Evolutionary conservation across 2,888 invertebrate genomes (phyloP).

Genomic region (Drosophila mimetica): DNA sequence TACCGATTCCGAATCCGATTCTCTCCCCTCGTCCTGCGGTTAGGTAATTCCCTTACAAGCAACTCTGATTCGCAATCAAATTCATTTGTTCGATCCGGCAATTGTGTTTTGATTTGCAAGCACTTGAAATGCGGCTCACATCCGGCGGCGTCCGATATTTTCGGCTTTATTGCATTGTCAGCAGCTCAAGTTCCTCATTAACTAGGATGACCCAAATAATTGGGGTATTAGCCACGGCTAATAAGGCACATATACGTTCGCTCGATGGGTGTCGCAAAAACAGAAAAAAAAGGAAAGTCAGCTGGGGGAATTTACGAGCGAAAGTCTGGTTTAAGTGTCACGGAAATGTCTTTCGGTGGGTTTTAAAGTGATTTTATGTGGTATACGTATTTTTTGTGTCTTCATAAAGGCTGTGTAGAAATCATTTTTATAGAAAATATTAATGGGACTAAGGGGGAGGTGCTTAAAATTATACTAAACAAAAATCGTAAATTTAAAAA

Average conservation of each 20-base stretch:
- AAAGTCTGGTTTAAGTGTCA: slow-evolving; percentile 12
- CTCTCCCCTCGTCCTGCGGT: slow-evolving; percentile 14
- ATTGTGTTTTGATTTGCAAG: slow-evolving; percentile 60
- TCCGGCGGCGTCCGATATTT: slow-evolving; percentile 12
- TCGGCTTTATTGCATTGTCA: slow-evolving; percentile 23
- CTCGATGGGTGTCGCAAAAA: slow-evolving; percentile 4
- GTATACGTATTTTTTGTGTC: not conserved
- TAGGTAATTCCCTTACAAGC: slow-evolving; percentile 52
- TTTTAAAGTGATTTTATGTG: not conserved
- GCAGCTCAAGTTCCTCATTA: slow-evolving; percentile 21
- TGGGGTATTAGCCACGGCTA: slow-evolving; percentile 28
- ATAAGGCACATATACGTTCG: slow-evolving; percentile 10
- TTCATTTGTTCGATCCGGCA: slow-evolving; percentile 60
- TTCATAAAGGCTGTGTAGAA: not conserved
- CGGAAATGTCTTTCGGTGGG: not conserved
- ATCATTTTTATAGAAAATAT: too few relatives aligned
- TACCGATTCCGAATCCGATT: too few relatives aligned
- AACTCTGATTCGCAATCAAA: slow-evolving; percentile 59
- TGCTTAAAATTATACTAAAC: too few relatives aligned
- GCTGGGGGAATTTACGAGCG: slow-evolving; percentile 13
- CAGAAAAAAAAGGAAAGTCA: not conserved
- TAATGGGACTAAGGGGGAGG: too few relatives aligned
- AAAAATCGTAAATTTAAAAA: too few relatives aligned
- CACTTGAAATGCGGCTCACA: slow-evolving; percentile 49
- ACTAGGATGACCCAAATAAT: slow-evolving; percentile 33